phyloP scores from a whole-genome alignment of 2,797 vertebrate genomes.

The Mus minutoides region DNA sequence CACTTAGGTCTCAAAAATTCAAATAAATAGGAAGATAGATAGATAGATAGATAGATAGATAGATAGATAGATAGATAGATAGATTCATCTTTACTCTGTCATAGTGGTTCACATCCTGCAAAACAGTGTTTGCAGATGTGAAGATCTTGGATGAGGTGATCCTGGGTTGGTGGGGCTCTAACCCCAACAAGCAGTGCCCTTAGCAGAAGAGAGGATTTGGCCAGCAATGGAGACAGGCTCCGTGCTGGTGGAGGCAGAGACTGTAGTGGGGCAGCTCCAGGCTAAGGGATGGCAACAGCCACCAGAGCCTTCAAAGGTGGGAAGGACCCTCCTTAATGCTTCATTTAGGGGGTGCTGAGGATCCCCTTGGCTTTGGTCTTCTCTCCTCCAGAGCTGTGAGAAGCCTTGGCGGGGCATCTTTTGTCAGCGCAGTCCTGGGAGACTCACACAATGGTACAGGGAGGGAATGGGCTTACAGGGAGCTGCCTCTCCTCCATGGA shows the following conservation, averaged over 20 bases:
- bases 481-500: neutral
- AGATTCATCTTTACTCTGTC: neutral
- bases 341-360: neutral
- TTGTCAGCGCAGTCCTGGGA: neutral
- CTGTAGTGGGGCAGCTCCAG: neutral
- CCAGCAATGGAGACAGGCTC: neutral
- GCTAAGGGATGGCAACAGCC: neutral
- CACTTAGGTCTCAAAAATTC: neutral
- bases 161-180: neutral
- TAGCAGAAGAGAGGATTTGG: neutral
- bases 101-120: neutral
- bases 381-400: neutral
- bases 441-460: neutral
- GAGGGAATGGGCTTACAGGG: neutral
- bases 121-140: neutral
- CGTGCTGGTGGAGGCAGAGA: neutral
- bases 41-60: neutral
- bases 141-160: neutral
- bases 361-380: neutral
- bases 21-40: neutral
- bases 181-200: neutral
- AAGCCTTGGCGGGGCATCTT: neutral
- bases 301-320: neutral
- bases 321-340: neutral
- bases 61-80: neutral